Base-by-base conservation (phyloP, 2,113 vertebrate species). In the Cyprichromis sp. region DNA sequence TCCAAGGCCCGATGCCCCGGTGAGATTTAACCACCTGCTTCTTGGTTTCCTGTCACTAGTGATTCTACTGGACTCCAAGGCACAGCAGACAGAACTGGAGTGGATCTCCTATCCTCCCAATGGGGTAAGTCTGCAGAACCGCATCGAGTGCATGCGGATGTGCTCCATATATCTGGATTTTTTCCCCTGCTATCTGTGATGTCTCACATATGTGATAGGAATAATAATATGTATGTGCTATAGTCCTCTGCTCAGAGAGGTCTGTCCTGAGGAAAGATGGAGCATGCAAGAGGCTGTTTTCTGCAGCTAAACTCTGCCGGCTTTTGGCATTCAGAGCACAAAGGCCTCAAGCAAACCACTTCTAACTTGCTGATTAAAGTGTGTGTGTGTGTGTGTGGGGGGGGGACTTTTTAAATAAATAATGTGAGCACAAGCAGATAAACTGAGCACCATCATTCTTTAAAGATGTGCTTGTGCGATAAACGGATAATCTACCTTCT, bases 41-140 rank as follows among this genome's bases (percentile, higher is more conserved):
- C 83, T 95, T 81, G 93, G 34, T 93, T 92, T 94, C 93, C 94
- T 93, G 91, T 96, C 96, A 96, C 93, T 93, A 99, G 99, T 99
- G 96, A 97, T 98, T 95, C 97, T 99, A 92, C 95, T 99, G 97
- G 98, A 99, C 96, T 99, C 99, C 92, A 99, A 99, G 98, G 98
- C 98, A 96, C 98, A 99, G 96, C 99, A 99, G 95, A 99, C 99
- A 95, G 98, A 99, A 81, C 94, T 99, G 95, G 98, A 99, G 96
- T 99, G 99, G 99, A 98, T 99, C 96, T 99, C 99, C 83, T 99
- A 97, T 96, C 99, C 99, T 96, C 97, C 98, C 90, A 98, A 97
- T 94, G 99, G 99, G 97, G 99, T 99, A 97, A 97, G 98, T 91
- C 87, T 86, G 84, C 83, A 82, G 10, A 80, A 82, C 55, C 55